Evolutionary conservation across 2,888 invertebrate species (phyloP).

Genomic region (Argyresthia goedartella): DNA sequence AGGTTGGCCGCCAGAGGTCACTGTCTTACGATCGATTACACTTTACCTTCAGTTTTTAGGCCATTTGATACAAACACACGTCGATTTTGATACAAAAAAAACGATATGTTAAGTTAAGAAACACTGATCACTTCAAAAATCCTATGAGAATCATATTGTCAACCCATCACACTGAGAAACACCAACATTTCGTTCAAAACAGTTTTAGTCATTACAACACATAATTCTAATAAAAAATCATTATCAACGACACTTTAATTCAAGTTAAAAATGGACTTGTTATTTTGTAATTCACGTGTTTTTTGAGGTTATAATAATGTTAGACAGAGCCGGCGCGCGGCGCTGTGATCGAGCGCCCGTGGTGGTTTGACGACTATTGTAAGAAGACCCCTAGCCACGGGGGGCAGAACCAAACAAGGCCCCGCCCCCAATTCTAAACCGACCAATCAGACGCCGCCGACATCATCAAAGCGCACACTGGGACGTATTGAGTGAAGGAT

Average conservation of each 20-base stretch:
- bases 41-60: slow-evolving; percentile 5
- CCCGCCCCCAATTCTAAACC: slow-evolving; percentile 38
- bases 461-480: slow-evolving; percentile 51
- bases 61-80: not conserved
- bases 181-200: not conserved
- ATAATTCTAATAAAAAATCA: not conserved
- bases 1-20: slow-evolving; percentile 38
- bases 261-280: slow-evolving; percentile 10
- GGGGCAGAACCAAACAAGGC: slow-evolving; percentile 42
- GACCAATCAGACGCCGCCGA: slow-evolving; percentile 38
- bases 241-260: not conserved
- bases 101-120: not conserved
- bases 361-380: slow-evolving; percentile 51
- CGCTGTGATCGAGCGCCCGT: slow-evolving; percentile 62
- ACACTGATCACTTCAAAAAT: slow-evolving; percentile 18
- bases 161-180: slow-evolving; percentile 9
- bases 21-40: slow-evolving; percentile 38
- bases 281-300: slow-evolving; percentile 24
- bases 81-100: not conserved
- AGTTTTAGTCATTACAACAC: not conserved
- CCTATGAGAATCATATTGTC: slow-evolving; percentile 18
- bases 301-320: slow-evolving; percentile 28
- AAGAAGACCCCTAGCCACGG: slow-evolving; percentile 46
- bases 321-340: slow-evolving; percentile 36
- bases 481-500: slow-evolving; percentile 57